Conservation (phyloP, 2,888 invertebrate species). For the Ischnura elegans region DNA sequence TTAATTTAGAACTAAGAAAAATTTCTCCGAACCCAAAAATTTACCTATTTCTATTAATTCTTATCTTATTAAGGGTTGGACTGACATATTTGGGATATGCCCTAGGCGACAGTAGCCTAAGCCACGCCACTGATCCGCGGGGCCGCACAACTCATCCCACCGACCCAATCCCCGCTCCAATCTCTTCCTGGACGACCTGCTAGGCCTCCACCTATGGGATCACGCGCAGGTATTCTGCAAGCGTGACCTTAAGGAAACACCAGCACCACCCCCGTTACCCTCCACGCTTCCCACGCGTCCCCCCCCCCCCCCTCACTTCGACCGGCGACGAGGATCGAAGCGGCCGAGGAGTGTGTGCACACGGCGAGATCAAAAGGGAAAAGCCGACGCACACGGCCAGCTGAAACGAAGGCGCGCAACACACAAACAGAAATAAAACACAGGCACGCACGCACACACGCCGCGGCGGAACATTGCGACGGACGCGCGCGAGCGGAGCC, state of each 20-base stretch:
- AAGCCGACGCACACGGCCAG: constrained; percentile 29
- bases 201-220: constrained; percentile 21
- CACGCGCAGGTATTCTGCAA: constrained; percentile 52
- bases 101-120: too few species aligned
- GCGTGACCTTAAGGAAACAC: constrained; percentile 46
- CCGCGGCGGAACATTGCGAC: not conserved
- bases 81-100: too few species aligned
- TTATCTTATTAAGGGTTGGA: too few species aligned
- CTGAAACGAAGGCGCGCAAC: not conserved
- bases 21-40: too few species aligned
- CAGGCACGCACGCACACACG: not conserved
- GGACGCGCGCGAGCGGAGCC: not conserved
- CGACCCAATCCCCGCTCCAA: not conserved
- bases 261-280: not conserved
- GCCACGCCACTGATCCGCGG: too few species aligned
- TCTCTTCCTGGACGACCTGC: not conserved
- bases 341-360: not conserved
- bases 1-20: too few species aligned
- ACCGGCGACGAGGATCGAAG: not conserved
- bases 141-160: not conserved
- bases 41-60: too few species aligned
- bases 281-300: not conserved
- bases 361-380: constrained; percentile 54
- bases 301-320: not conserved
- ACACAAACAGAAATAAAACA: too few species aligned